Base-by-base conservation (phyloP, 2,888 invertebrate genomes). In the Cryptus viduatorius region DNA sequence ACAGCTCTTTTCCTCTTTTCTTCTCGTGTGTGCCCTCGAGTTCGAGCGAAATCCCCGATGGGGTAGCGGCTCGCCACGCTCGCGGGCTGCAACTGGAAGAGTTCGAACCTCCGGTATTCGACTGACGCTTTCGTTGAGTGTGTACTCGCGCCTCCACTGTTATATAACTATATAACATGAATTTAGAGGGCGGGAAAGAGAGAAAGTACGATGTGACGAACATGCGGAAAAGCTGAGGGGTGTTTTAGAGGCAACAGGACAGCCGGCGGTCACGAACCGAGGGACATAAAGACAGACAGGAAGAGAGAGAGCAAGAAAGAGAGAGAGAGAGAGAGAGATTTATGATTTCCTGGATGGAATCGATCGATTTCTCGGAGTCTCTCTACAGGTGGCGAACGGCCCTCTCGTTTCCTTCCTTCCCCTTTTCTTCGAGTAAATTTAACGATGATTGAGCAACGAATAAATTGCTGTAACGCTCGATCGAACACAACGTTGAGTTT, bases 291-390 rank as follows among this genome's bases (percentile, higher is more conserved):
- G 37, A 37, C 37, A 37, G 37, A 37, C 5, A 37, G 4, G 37
- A 8, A 37, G 16, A 79, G 61, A 73, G 37, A 37, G 8, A 4
- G 37, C 0, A 7, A 37, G 7, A 37, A 1, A 4, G 37, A 37
- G 37, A 37, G 37, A 37, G 37, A 37, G 37, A 37, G 37, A 59
- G 48, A 68, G 29, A 16, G 16, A 79, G 53, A 73, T 67, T 79
- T 75, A 79, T 69, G 68, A 83, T 83, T 79, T 83, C 83, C 79
- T 64, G 79, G 61, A 53, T 68, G 59, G 48, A 73, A 69, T 73
- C 69, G 68, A 79, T 67, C 46, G 75, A 65, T 29, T 12, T 14
- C 46, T 14, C 24, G n/a, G 42, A 73, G 48, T 14, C 42, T 72
- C 44, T 56, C 73, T 53, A 78, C 82, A 82, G 82, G 82, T 82